Evolutionary conservation across 2,888 invertebrate species (phyloP), one percentile per base, ranked within the genome.

Genomic region (Lasioglossum malachurum): DNA sequence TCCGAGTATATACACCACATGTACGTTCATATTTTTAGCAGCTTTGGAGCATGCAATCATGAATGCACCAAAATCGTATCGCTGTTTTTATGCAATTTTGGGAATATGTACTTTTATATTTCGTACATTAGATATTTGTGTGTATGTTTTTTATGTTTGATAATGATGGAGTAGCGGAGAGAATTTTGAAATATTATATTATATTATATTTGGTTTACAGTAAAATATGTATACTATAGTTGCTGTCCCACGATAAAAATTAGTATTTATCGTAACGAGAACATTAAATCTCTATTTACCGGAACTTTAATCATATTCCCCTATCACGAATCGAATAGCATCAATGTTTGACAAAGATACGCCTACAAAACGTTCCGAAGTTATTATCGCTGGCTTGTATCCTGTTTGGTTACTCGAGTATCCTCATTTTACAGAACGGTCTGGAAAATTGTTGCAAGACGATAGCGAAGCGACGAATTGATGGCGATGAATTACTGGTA

Each of bases 401-500:
- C 73, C 74, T 69, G 75, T 57, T 49, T 79, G 69, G 80, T 67
- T 5, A 76, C 35, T 67, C 67, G 23, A n/a, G 23, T 46, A 46
- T 76, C 76, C 35, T 76, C 76, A 8, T 77, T 85, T 92, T 93
- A 35, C 89, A 95, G 95, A 94, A 94, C 88, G 94, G 93, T 67
- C 88, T 95, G 79, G 93, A 92, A 10, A 93, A 93, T 41, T 95
- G 94, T 84, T 94, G 94, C 86, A 91, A 93, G 60, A 93, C 94
- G 0, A 91, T 95, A 67, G 82, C 91, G 41, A 95, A 94, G 87
- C 93, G 95, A 35, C 92, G 93, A 77, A 93, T 95, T 82, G 94
- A 95, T 81, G 95, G 95, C 75, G 94, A 95, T 75, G 92, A 93
- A 76, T 87, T 95, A 27, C 78, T 95, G 89, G 95, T 95, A 80